Evolutionary conservation across 2,797 vertebrate species (phyloP).

Genomic region (Stomatorhinus walkeri): DNA sequence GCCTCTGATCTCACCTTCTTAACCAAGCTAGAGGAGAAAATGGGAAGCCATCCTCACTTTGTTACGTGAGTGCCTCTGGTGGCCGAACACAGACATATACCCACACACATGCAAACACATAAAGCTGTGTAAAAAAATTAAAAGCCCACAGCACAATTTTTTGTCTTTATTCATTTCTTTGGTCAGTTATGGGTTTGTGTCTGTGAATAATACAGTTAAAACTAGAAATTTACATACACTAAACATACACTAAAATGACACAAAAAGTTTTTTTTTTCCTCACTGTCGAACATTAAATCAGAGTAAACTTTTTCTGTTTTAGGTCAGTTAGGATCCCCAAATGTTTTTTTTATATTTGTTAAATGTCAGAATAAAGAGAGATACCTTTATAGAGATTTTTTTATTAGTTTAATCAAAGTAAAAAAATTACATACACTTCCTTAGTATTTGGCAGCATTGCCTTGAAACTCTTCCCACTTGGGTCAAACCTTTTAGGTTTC

Average conservation of each 20-base stretch:
- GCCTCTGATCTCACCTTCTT: constrained; percentile 86
- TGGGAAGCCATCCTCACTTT: constrained; percentile 83
- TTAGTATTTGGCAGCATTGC: not conserved
- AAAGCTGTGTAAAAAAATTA: not conserved
- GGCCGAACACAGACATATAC: not conserved
- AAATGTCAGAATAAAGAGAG: not conserved
- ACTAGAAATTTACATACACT: not conserved
- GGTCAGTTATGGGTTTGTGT: not conserved
- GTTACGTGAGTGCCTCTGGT: constrained; percentile 66
- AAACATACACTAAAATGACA: not conserved
- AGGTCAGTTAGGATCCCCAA: not conserved
- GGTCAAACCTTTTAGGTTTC: not conserved
- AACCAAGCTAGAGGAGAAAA: constrained; percentile 85
- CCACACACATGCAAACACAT: not conserved
- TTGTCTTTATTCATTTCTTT: not conserved
- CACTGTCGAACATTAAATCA: not conserved
- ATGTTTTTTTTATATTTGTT: not conserved
- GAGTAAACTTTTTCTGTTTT: not conserved
- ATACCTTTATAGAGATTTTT: not conserved
- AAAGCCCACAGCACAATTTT: not conserved
- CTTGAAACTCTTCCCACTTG: not conserved
- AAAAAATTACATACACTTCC: not conserved
- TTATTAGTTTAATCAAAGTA: not conserved
- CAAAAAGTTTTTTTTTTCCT: not conserved
- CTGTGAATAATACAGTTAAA: not conserved